Percentiles rank a stretch among this genome's conserved stretches.
Conservation (phyloP, 2,888 invertebrate species). For the Euspilapteryx auroguttella region DNA sequence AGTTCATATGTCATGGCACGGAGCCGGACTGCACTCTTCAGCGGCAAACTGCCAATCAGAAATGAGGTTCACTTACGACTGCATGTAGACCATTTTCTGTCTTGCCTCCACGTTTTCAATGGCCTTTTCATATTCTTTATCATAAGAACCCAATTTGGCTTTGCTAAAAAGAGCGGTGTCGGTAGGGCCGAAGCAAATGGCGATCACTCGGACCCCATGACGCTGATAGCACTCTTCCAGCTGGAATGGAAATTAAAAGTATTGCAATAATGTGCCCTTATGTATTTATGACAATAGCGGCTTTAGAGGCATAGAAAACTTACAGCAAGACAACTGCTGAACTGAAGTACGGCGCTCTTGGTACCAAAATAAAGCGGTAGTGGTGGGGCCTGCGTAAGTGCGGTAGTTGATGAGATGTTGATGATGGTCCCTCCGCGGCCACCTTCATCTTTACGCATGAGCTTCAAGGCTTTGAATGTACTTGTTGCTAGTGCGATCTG, state of each 20-base stretch:
- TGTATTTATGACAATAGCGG: too few species aligned
- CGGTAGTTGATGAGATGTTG: not conserved
- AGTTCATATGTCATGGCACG: too few species aligned
- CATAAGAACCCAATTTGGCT: conserved; percentile 12
- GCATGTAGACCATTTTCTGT: conserved; percentile 1
- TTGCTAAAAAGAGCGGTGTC: conserved; percentile 14
- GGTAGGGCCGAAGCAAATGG: conserved; percentile 20
- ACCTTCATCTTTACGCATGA: not conserved
- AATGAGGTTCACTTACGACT: conserved; percentile 8
- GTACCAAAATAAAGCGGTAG: not conserved
- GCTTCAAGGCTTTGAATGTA: not conserved
- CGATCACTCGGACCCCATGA: conserved; percentile 18
- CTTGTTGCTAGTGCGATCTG: not conserved
- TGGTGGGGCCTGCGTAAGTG: not conserved
- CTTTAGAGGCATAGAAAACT: too few species aligned
- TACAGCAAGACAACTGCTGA: too few species aligned
- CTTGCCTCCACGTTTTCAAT: conserved; percentile 1
- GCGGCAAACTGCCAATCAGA: too few species aligned
- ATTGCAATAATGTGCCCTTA: too few species aligned
- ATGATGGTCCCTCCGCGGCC: not conserved
- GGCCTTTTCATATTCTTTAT: conserved; percentile 8
- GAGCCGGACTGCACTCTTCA: too few species aligned
- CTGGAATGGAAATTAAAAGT: too few species aligned
- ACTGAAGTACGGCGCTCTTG: not conserved
- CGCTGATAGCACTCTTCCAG: conserved; percentile 14